Evolutionary conservation across 2,113 vertebrate genomes (phyloP).

Genomic region (Fulica atra): DNA sequence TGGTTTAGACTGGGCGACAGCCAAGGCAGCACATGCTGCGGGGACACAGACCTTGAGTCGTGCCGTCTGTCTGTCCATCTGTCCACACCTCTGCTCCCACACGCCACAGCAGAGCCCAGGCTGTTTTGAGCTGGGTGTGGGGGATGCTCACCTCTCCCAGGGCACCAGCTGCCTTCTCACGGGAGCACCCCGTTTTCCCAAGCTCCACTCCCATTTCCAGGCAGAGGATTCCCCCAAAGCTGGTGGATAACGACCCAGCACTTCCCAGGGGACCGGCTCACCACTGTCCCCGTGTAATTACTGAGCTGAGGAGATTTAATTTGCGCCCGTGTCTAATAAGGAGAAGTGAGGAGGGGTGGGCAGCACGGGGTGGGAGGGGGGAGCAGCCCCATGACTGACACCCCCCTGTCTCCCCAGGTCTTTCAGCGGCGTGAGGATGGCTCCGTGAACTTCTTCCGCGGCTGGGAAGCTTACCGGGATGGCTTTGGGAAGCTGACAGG

Average conservation of each 20-base stretch:
- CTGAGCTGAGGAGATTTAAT: not conserved
- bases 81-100: rapidly evolving
- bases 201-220: not conserved
- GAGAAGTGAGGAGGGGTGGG: not conserved
- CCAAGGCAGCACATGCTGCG: rapidly evolving
- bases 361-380: not conserved
- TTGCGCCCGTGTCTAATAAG: not conserved
- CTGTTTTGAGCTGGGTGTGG: no score
- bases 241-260: rapidly evolving
- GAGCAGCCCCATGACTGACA: not conserved
- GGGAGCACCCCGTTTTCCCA: rapidly evolving
- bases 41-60: rapidly evolving
- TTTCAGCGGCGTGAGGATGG: constrained; percentile 94
- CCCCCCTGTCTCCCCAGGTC: constrained; percentile 75
- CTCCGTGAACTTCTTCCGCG: constrained; percentile 93
- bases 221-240: not conserved
- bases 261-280: not conserved
- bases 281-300: not conserved
- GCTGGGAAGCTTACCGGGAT: constrained; percentile 92
- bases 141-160: not conserved
- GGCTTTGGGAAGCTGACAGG: constrained; percentile 96
- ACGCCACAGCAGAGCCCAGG: rapidly evolving
- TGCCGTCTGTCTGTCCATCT: rapidly evolving
- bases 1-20: not conserved
- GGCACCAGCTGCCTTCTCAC: rapidly evolving